phyloP scores from a whole-genome alignment of 2,113 vertebrate genomes.

The Hippocampus zosterae region DNA sequence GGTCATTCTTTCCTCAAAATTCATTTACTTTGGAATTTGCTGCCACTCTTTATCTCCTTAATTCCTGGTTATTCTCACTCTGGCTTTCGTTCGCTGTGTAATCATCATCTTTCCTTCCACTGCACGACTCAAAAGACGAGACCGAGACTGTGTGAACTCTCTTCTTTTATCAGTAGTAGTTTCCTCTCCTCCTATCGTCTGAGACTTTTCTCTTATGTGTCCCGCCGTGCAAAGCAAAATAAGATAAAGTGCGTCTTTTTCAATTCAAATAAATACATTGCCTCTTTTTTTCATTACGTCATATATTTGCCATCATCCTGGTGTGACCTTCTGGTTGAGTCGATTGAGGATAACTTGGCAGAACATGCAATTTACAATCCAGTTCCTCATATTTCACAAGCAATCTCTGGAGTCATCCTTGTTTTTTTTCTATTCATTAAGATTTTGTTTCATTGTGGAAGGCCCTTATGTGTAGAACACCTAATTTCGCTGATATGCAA shows the following conservation, averaged over 20 bases:
- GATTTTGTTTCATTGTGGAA: neutral
- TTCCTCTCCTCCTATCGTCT: constrained; percentile 28
- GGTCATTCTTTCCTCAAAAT: neutral
- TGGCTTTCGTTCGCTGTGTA: constrained; percentile 9
- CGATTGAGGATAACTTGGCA: constrained; percentile 32
- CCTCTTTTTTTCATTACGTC: neutral
- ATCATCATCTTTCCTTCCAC: constrained; percentile 27
- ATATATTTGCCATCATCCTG: constrained; percentile 16
- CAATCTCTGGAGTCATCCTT: neutral
- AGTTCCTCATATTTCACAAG: constrained; percentile 24
- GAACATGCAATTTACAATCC: constrained; percentile 17
- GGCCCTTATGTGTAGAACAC: neutral
- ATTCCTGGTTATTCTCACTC: constrained; percentile 34
- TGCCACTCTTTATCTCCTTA: constrained; percentile 1
- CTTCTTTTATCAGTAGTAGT: constrained; percentile 27
- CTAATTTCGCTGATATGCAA: constrained; percentile 10
- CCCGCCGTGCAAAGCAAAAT: neutral
- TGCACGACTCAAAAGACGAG: constrained; percentile 6
- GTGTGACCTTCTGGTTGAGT: constrained; percentile 25
- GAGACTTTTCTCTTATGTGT: constrained; percentile 39
- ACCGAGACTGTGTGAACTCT: constrained; percentile 26
- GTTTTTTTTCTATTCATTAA: neutral
- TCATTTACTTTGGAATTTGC: neutral
- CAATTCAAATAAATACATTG: neutral
- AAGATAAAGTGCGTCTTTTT: neutral